Conservation (phyloP, 2,113 vertebrate genomes). For the Cynocephalus volans region DNA sequence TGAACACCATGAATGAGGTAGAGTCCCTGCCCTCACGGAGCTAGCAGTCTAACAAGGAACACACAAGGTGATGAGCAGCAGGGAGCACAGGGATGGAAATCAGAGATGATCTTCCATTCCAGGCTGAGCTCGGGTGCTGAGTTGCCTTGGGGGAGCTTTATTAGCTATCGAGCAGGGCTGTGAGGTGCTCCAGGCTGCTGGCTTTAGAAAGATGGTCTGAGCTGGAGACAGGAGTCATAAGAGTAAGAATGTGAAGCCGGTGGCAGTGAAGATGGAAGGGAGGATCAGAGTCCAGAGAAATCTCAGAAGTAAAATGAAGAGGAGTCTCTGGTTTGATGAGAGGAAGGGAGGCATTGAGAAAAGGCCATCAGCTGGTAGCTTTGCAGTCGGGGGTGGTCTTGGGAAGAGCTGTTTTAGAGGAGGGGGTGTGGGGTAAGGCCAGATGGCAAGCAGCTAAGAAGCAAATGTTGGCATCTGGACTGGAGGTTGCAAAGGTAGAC, state of each 20-base stretch:
- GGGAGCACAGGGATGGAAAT: neutral
- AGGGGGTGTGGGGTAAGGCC: slow-evolving; percentile 57
- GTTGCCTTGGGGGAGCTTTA: too few relatives aligned
- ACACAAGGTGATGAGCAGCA: neutral
- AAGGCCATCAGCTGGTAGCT: neutral
- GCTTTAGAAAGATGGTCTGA: neutral
- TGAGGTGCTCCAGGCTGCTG: neutral
- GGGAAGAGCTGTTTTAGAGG: neutral
- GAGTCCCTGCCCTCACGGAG: neutral
- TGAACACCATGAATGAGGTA: too few relatives aligned
- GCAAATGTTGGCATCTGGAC: neutral
- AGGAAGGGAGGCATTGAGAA: neutral
- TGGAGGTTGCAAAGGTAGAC: slow-evolving; percentile 30
- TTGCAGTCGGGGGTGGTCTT: neutral
- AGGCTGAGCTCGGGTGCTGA: neutral
- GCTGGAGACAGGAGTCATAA: neutral
- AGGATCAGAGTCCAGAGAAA: neutral
- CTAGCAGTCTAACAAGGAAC: neutral
- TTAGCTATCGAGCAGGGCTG: neutral
- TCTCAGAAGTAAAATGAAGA: neutral
- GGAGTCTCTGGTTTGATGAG: neutral
- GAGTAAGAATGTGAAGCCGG: neutral
- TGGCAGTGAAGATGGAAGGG: neutral
- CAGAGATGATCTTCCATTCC: neutral
- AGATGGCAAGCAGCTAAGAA: neutral